Conservation (phyloP, 2,888 invertebrate species). For the Xestobium rufovillosum region DNA sequence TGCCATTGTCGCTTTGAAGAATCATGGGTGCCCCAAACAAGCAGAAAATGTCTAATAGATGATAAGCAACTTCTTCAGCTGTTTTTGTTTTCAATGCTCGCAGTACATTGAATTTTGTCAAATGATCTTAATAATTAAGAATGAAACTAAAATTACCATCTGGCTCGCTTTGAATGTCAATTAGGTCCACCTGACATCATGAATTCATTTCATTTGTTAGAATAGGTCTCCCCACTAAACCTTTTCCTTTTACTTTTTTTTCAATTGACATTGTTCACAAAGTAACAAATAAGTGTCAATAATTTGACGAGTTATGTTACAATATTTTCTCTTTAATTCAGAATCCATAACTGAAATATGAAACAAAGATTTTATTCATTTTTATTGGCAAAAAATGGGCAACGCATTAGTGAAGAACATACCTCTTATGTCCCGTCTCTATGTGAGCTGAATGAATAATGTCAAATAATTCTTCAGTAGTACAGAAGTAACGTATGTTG, state of each 20-base stretch:
- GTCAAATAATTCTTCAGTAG: slow-evolving; percentile 14
- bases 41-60: slow-evolving; percentile 34
- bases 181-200: no score
- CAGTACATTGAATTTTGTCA: slow-evolving; percentile 36
- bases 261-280: no score
- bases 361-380: no score
- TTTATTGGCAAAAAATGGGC: no score
- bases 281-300: no score
- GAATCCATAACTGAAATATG: no score
- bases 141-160: slow-evolving; percentile 35
- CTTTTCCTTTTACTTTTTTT: no score
- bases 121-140: slow-evolving; percentile 35
- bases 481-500: slow-evolving; percentile 14
- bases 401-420: no score
- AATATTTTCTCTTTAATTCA: no score
- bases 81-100: slow-evolving; percentile 31
- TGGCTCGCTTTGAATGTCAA: slow-evolving; percentile 17
- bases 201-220: no score
- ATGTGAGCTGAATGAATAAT: slow-evolving; percentile 11
- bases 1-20: slow-evolving; percentile 33
- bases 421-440: slow-evolving; percentile 12
- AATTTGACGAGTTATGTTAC: no score
- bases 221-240: no score
- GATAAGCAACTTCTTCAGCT: slow-evolving; percentile 34
- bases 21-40: slow-evolving; percentile 34